These are phyloP conservation scores for Mirza zaza DNA, from an alignment of 2,113 vertebrate genomes.

Conservation along the genomic window DNA sequence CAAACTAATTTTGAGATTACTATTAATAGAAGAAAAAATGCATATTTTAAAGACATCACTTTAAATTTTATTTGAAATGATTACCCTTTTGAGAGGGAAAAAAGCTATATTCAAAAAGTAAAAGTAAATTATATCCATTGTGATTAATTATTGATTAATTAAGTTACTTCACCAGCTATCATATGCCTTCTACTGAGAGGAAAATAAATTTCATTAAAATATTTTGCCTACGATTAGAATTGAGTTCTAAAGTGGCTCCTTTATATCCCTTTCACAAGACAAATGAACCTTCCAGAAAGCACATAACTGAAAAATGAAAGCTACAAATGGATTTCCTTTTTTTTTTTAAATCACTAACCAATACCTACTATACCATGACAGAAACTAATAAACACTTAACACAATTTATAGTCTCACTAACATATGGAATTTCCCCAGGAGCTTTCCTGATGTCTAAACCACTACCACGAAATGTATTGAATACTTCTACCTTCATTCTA, in stretches of 20 bases:
- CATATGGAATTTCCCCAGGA: constrained; percentile 64
- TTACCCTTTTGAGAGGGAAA: neutral
- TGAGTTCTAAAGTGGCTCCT: constrained; percentile 60
- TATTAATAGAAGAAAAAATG: constrained; percentile 38
- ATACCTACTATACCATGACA: constrained; percentile 47
- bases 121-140: constrained; percentile 7
- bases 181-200: neutral
- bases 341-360: constrained; percentile 38
- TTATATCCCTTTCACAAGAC: constrained; percentile 26
- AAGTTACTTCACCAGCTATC: neutral
- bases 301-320: constrained; percentile 61
- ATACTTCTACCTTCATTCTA: constrained; percentile 46
- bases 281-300: constrained; percentile 56
- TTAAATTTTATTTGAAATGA: constrained; percentile 57
- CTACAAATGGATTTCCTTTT: constrained; percentile 2
- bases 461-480: constrained; percentile 45
- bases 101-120: constrained; percentile 15
- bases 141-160: constrained; percentile 30
- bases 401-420: constrained; percentile 51
- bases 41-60: constrained; percentile 29
- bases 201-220: constrained; percentile 50
- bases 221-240: constrained; percentile 48
- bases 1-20: constrained; percentile 25
- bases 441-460: constrained; percentile 60
- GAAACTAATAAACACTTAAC: constrained; percentile 62